Conservation (phyloP, 2,797 vertebrate genomes). For the Hippoglossus hippoglossus region DNA sequence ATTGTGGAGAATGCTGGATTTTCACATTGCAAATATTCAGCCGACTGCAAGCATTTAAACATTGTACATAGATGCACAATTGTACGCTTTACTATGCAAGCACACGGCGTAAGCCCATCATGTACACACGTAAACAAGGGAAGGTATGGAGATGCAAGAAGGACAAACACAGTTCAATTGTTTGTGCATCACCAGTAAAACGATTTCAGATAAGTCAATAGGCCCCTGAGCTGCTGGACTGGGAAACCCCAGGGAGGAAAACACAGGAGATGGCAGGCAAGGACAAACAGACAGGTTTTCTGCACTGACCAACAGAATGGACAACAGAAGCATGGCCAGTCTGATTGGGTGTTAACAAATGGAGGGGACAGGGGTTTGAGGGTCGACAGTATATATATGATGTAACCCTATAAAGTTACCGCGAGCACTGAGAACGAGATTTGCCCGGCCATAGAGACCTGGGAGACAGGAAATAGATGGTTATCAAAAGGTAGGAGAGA, state of each 20-base stretch:
- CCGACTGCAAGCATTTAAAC: constrained; percentile 66
- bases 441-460: constrained; percentile 86
- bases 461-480: constrained; percentile 84
- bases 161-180: constrained; percentile 34
- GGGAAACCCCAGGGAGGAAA: constrained; percentile 47
- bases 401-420: constrained; percentile 84
- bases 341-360: constrained; percentile 34
- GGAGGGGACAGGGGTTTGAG: constrained; percentile 48
- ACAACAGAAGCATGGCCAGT: constrained; percentile 57
- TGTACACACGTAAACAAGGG: constrained; percentile 66
- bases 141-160: constrained; percentile 48
- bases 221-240: constrained; percentile 59
- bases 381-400: constrained; percentile 59
- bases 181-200: constrained; percentile 62
- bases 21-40: constrained; percentile 63
- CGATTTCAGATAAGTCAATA: constrained; percentile 42
- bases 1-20: constrained; percentile 71
- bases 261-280: constrained; percentile 73
- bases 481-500: constrained; percentile 68
- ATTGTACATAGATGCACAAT: constrained; percentile 53
- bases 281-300: constrained; percentile 60
- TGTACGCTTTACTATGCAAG: constrained; percentile 57
- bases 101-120: constrained; percentile 50
- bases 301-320: constrained; percentile 54
- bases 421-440: constrained; percentile 85